A percentile compares a stretch with the other conserved stretches of the same genome.
Evolutionary conservation across 1,140 invertebrate genomes (phyloP).

Genomic region (Neocloeon triangulifer): DNA sequence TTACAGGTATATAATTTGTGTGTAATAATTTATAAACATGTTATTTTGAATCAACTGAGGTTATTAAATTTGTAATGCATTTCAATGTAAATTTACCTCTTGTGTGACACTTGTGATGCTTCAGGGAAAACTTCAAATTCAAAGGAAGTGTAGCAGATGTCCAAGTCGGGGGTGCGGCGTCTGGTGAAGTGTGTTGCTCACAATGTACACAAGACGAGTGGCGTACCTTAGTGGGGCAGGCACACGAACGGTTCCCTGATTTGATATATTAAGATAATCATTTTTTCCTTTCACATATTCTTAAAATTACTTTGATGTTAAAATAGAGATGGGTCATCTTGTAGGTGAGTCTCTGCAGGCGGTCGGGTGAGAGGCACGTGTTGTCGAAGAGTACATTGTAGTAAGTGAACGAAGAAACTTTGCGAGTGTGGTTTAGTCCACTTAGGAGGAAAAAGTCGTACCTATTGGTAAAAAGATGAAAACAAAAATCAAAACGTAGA

Average conservation of each 20-base stretch:
- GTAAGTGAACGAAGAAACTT: conserved; percentile 34
- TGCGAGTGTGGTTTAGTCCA: conserved; percentile 27
- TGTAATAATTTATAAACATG: too few relatives aligned
- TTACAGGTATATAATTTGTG: too few relatives aligned
- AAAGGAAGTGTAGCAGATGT: not conserved
- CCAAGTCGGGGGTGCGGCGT: conserved; percentile 16
- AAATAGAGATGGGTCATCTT: conserved; percentile 30
- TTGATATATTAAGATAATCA: too few relatives aligned
- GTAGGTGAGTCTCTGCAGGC: conserved; percentile 25
- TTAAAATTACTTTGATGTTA: conserved; percentile 19
- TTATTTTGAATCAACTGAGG: too few relatives aligned
- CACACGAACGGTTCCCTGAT: conserved; percentile 49
- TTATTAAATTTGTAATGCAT: too few relatives aligned
- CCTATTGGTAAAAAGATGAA: too few relatives aligned
- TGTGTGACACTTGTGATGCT: too few relatives aligned
- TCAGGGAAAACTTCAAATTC: too few relatives aligned
- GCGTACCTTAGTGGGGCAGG: conserved; percentile 72
- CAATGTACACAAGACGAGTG: conserved; percentile 63
- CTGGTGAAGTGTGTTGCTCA: conserved; percentile 41
- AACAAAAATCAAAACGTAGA: too few relatives aligned
- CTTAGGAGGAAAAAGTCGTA: conserved; percentile 59
- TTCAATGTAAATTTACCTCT: too few relatives aligned
- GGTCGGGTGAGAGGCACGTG: conserved; percentile 17
- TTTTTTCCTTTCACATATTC: too few relatives aligned
- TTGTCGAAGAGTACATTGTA: conserved; percentile 27